phyloP scores from a whole-genome alignment of 64 coral and sea anemone species.

The Stylophora pistillata region DNA sequence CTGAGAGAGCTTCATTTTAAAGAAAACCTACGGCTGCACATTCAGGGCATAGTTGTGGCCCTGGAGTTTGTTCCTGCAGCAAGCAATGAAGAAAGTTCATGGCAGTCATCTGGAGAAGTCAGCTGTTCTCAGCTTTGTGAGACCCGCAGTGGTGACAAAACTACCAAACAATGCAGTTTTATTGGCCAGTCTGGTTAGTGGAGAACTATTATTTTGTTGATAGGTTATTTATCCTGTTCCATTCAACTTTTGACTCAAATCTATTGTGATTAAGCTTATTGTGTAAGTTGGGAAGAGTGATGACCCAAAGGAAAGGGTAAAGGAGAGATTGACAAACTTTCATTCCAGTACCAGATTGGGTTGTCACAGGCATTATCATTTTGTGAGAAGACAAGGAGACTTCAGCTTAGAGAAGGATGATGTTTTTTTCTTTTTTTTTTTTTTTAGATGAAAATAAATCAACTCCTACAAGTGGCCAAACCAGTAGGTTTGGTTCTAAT shows the following conservation, averaged over 20 bases:
- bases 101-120: neutral
- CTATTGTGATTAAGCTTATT: too few species aligned
- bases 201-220: neutral
- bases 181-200: neutral
- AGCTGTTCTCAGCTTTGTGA: conserved; percentile 16
- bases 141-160: neutral
- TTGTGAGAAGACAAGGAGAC: too few species aligned
- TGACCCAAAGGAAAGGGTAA: too few species aligned
- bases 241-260: neutral
- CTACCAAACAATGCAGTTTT: neutral
- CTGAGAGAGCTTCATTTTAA: conserved; percentile 58
- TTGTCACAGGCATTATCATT: too few species aligned
- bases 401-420: too few species aligned
- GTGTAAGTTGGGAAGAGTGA: too few species aligned
- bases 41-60: conserved; percentile 67
- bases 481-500: neutral
- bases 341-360: too few species aligned
- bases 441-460: neutral
- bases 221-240: neutral
- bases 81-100: neutral
- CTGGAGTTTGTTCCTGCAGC: conserved; percentile 62
- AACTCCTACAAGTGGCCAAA: neutral
- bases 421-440: neutral
- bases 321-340: too few species aligned
- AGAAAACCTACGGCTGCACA: conserved; percentile 34